Base-by-base conservation (phyloP, 2,113 vertebrate genomes). In the Ascaphus truei region DNA sequence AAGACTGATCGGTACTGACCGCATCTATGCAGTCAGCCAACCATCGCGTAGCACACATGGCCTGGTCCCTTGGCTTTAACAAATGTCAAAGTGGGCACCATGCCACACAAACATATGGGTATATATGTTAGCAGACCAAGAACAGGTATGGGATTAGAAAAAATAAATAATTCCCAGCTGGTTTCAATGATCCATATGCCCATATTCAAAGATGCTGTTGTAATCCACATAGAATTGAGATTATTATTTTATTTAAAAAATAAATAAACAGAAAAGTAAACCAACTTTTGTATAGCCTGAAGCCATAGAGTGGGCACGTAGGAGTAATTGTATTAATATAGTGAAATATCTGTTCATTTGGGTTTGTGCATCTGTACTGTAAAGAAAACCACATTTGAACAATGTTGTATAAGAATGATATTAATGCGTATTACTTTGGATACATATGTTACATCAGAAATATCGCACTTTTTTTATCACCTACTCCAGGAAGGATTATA, bases 1-100 rank as follows among this genome's bases (percentile, higher is more conserved):
- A 53, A 60, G 67, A 71, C 67, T 52, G 67, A 71, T 71, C 56
- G 45, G 48, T 71, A 50, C 67, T 71, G 67, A 71, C 67, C 67
- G 34, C 45, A 51, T 61, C 67, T 61, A 61, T 71, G 47, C 45
- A 71, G 57, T 61, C 67, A 71, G 67, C 67, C 67, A 71, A 68
- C 56, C 67, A 61, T 71, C 52, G 57, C 61, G 37, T 41, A 52
- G 56, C 31, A 61, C 67, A 71, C 67, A 71, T 71, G 67, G 56
- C 57, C 67, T 45, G 36, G 57, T 61, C 56, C 57, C 57, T 29
- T 71, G 45, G 55, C 66, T 61, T 71, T 71, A 71, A 71, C 67
- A 71, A 71, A 71, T 71, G 67, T 71, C 67, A 39, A 52, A n/a
- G 57, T 68, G 67, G 67, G 67, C 67, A 71, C 67, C 56, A 71